These are phyloP conservation scores for Meteorus cinctellus DNA, from an alignment of 2,888 invertebrate genomes.

Conservation along the genomic window DNA sequence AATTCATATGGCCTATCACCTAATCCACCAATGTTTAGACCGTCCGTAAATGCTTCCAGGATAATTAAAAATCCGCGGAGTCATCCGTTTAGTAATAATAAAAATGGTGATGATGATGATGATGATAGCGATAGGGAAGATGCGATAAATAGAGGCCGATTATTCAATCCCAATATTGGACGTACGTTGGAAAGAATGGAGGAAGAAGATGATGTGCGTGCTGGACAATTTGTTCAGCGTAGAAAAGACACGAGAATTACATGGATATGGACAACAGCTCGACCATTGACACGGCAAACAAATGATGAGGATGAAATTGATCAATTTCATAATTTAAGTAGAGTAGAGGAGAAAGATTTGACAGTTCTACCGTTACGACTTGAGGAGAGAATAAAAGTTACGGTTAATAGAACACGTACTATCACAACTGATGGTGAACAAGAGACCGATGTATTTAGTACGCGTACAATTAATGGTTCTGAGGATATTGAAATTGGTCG, in stretches of 20 bases:
- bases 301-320: constrained; percentile 53
- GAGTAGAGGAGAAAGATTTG: constrained; percentile 51
- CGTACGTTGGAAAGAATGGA: constrained; percentile 21
- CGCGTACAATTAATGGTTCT: constrained; percentile 59
- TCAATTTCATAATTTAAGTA: constrained; percentile 49
- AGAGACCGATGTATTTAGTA: constrained; percentile 48
- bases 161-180: constrained; percentile 21
- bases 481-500: constrained; percentile 61
- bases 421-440: constrained; percentile 47
- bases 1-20: constrained; percentile 39
- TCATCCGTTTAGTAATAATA: background rate
- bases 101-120: background rate
- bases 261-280: constrained; percentile 60
- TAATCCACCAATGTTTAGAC: constrained; percentile 34
- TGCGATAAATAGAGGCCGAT: background rate
- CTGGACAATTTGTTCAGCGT: constrained; percentile 41
- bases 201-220: constrained; percentile 18
- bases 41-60: constrained; percentile 40
- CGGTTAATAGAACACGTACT: constrained; percentile 60
- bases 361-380: constrained; percentile 63
- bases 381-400: constrained; percentile 59
- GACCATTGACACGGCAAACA: constrained; percentile 43
- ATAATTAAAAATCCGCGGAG: constrained; percentile 19
- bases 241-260: constrained; percentile 63
- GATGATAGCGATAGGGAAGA: background rate